Conservation (phyloP, 2,888 invertebrate species). For the Melanchra persicariae region DNA sequence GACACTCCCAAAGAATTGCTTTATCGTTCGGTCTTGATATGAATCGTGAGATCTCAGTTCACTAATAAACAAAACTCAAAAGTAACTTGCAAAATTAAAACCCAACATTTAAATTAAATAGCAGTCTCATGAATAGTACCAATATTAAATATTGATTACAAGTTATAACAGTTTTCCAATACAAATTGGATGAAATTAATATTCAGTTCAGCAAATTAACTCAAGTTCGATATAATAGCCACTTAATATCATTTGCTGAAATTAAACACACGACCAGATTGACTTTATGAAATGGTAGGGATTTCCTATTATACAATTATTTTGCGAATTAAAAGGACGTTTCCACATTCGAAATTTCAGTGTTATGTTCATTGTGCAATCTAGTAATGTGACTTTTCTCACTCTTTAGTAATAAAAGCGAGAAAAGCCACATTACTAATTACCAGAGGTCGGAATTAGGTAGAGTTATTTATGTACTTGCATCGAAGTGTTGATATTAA, state of each 20-base stretch:
- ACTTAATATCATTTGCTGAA: slow-evolving; percentile 9
- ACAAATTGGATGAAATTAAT: slow-evolving; percentile 24
- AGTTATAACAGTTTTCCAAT: slow-evolving; percentile 20
- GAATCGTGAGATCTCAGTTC: too few relatives aligned
- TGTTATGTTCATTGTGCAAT: background rate
- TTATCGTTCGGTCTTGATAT: too few relatives aligned
- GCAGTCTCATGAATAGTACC: background rate
- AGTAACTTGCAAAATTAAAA: background rate
- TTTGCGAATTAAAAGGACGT: background rate
- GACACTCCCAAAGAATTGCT: too few relatives aligned
- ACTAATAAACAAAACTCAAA: background rate
- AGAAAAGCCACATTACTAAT: too few relatives aligned
- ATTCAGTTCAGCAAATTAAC: slow-evolving; percentile 23
- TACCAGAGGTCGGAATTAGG: too few relatives aligned
- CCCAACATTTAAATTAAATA: background rate
- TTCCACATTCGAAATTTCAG: background rate
- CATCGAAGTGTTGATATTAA: too few relatives aligned
- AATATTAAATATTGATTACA: slow-evolving; percentile 22
- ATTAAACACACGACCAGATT: slow-evolving; percentile 26
- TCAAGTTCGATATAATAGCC: background rate
- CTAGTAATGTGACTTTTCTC: too few relatives aligned
- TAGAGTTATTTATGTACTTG: too few relatives aligned
- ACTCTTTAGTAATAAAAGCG: too few relatives aligned
- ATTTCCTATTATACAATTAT: background rate
- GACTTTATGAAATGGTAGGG: slow-evolving; percentile 5